Conservation (phyloP, 2,113 vertebrate genomes). For the Rhea americana region DNA sequence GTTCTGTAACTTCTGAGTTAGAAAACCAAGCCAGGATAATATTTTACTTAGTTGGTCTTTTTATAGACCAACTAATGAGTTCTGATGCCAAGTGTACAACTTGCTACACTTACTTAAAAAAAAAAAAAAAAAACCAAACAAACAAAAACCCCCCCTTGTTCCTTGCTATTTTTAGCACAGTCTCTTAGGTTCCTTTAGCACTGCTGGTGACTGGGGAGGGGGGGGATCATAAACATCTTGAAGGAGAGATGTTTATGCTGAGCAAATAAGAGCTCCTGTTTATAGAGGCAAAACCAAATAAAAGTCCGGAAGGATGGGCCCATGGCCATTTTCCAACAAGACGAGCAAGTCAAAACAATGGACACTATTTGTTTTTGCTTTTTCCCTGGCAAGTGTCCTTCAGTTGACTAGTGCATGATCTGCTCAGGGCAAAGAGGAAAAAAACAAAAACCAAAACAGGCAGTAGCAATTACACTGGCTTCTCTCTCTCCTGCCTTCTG, state of each 20-base stretch:
- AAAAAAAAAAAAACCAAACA: too few relatives aligned
- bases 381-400: conserved; percentile 37
- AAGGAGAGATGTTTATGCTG: conserved; percentile 39
- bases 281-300: conserved; percentile 46
- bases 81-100: rapidly evolving
- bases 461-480: conserved; percentile 14
- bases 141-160: neutral
- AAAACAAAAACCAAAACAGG: neutral
- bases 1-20: neutral
- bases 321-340: conserved; percentile 28
- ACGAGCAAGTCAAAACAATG: conserved; percentile 61
- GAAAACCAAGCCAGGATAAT: neutral
- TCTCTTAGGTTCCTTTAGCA: neutral
- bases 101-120: neutral
- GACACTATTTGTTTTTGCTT: conserved; percentile 51
- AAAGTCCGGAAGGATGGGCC: conserved; percentile 32
- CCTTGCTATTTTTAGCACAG: neutral
- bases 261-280: conserved; percentile 59
- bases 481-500: rapidly evolving
- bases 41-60: neutral
- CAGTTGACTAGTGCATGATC: conserved; percentile 15
- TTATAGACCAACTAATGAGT: neutral
- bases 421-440: conserved; percentile 4
- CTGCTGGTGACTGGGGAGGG: neutral
- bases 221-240: neutral